Percentiles rank a stretch among this genome's conserved stretches.
phyloP scores from a whole-genome alignment of 1,140 invertebrate genomes.

The Drosophila quadrilineata region DNA sequence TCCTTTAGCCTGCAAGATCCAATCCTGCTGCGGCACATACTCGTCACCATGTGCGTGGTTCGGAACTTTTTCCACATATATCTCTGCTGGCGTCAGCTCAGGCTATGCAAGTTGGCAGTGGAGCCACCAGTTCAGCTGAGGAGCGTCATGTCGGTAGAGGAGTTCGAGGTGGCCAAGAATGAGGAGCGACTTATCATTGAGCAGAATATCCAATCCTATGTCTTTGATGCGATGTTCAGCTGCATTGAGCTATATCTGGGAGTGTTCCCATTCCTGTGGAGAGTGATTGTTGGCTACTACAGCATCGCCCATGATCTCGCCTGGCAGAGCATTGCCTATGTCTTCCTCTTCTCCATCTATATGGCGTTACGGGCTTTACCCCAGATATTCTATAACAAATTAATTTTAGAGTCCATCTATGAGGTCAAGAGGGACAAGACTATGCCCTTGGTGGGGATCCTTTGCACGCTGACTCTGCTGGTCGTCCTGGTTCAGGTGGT shows the following conservation, averaged over 20 bases:
- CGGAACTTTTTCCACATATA: conserved; percentile 21
- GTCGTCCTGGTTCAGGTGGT: conserved; percentile 40
- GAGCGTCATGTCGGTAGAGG: neutral
- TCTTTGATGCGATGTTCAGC: conserved; percentile 28
- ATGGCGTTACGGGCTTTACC: conserved; percentile 37
- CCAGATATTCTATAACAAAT: conserved; percentile 33
- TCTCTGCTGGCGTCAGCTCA: conserved; percentile 45
- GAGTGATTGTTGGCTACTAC: conserved; percentile 16
- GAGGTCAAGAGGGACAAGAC: neutral
- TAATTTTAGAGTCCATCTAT: conserved; percentile 28
- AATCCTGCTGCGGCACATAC: conserved; percentile 38
- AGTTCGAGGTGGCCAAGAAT: conserved; percentile 18
- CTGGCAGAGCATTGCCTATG: conserved; percentile 49
- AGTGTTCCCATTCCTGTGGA: conserved; percentile 31
- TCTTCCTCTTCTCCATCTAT: conserved; percentile 27
- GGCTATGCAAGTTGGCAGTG: neutral
- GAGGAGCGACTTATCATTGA: conserved; percentile 8
- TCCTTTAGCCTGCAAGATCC: conserved; percentile 17
- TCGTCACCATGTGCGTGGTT: conserved; percentile 17
- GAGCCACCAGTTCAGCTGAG: conserved; percentile 2
- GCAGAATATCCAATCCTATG: neutral
- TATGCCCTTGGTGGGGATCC: conserved; percentile 34
- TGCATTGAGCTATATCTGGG: conserved; percentile 38
- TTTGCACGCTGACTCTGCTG: conserved; percentile 32
- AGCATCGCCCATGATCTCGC: neutral